Evolutionary conservation across 2,888 invertebrate genomes (phyloP).

Genomic region (Heliconius aoede): DNA sequence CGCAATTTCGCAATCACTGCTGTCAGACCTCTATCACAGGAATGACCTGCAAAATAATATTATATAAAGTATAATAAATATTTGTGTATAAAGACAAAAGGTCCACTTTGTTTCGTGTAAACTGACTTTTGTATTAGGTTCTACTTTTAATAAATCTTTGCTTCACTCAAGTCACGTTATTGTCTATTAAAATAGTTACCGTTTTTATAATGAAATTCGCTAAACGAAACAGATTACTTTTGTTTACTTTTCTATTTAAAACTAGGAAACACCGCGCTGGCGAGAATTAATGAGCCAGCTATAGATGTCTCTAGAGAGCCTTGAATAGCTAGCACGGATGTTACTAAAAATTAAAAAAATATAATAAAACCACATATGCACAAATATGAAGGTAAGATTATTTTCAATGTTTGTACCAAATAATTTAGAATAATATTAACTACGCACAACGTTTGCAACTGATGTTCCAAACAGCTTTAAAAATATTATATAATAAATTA

Average conservation of each 20-base stretch:
- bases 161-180: background rate
- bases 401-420: background rate
- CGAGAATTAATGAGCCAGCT: slow-evolving; percentile 20
- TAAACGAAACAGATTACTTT: background rate
- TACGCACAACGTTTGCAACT: background rate
- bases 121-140: slow-evolving; percentile 9
- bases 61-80: slow-evolving; percentile 33
- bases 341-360: background rate
- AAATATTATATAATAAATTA: background rate
- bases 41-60: slow-evolving; percentile 37
- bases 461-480: background rate
- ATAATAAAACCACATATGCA: too few species aligned
- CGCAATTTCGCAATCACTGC: slow-evolving; percentile 36
- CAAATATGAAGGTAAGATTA: too few species aligned
- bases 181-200: background rate
- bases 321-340: background rate
- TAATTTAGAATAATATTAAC: too few species aligned
- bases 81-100: slow-evolving; percentile 31
- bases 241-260: slow-evolving; percentile 10
- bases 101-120: slow-evolving; percentile 31
- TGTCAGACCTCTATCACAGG: slow-evolving; percentile 45
- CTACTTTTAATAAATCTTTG: background rate
- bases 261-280: slow-evolving; percentile 7
- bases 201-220: background rate
- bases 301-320: background rate